These are phyloP conservation scores for Menura novaehollandiae DNA, from an alignment of 2,113 vertebrate genomes.

Conservation along the genomic window DNA sequence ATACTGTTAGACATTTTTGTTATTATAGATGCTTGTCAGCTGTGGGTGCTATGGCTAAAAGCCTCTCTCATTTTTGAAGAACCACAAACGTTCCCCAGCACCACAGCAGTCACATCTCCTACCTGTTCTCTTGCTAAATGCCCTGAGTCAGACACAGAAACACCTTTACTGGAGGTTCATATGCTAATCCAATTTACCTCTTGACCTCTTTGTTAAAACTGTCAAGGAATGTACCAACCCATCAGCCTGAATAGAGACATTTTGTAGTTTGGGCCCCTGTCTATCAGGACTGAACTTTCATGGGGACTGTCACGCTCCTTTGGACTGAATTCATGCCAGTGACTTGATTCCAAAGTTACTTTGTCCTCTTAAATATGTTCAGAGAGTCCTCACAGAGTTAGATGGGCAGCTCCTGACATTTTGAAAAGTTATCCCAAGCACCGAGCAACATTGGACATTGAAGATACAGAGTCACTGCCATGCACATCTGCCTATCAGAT, in stretches of 20 bases:
- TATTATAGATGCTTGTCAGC: background rate
- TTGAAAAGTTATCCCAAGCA: slow-evolving; percentile 12
- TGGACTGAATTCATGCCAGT: background rate
- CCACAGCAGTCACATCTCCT: background rate
- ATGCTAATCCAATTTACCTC: background rate
- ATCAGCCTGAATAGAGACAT: background rate
- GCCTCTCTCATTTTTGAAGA: background rate
- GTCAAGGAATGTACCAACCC: background rate
- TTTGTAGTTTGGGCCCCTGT: background rate
- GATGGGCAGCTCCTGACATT: slow-evolving; percentile 7
- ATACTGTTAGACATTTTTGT: background rate
- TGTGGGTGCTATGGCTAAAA: background rate
- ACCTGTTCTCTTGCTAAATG: background rate
- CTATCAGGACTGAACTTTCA: background rate
- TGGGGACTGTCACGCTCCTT: background rate
- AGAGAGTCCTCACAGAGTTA: background rate
- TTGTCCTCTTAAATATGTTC: background rate
- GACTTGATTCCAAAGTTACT: background rate
- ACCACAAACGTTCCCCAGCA: background rate
- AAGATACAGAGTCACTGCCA: background rate
- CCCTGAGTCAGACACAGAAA: background rate
- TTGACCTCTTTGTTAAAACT: background rate
- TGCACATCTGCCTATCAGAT: background rate
- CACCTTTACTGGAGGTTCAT: background rate
- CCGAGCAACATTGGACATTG: background rate